A percentile compares a stretch with the other conserved stretches of the same genome.
phyloP scores from a whole-genome alignment of 2,888 invertebrate genomes.

The Thysanoteuthis rhombus region DNA sequence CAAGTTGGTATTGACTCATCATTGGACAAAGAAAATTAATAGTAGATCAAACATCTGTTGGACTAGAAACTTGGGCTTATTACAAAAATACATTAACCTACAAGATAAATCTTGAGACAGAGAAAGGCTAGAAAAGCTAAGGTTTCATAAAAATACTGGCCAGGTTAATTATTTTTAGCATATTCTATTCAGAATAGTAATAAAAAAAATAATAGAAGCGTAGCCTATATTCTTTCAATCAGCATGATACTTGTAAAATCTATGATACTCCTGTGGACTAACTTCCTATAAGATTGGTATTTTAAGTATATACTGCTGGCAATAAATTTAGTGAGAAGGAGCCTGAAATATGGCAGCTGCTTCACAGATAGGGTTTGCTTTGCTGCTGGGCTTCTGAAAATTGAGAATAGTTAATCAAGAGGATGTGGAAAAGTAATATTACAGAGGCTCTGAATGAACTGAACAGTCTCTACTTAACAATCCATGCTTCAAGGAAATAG shows the following conservation, averaged over 20 bases:
- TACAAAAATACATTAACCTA: too few relatives aligned
- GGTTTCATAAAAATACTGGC: too few relatives aligned
- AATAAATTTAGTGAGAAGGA: neutral
- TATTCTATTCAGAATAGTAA: too few relatives aligned
- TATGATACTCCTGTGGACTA: neutral
- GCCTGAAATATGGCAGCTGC: neutral
- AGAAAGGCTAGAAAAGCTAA: too few relatives aligned
- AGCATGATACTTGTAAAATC: neutral
- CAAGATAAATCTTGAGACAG: too few relatives aligned
- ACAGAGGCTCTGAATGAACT: neutral
- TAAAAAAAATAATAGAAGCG: too few relatives aligned
- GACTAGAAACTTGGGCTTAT: too few relatives aligned
- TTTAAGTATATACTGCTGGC: neutral
- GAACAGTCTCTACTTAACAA: neutral
- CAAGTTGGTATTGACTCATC: too few relatives aligned
- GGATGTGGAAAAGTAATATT: neutral
- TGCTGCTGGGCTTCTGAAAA: neutral
- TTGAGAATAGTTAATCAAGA: neutral
- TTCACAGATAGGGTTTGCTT: neutral
- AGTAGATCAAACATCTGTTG: too few relatives aligned
- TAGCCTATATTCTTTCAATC: too few relatives aligned
- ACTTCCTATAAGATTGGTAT: neutral
- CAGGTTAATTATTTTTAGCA: too few relatives aligned
- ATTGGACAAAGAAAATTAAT: too few relatives aligned
- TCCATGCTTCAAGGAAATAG: neutral